Percentiles rank a stretch among this genome's conserved stretches.
Evolutionary conservation across 2,797 vertebrate genomes (phyloP).

Genomic region (Megalops cyprinoides): DNA sequence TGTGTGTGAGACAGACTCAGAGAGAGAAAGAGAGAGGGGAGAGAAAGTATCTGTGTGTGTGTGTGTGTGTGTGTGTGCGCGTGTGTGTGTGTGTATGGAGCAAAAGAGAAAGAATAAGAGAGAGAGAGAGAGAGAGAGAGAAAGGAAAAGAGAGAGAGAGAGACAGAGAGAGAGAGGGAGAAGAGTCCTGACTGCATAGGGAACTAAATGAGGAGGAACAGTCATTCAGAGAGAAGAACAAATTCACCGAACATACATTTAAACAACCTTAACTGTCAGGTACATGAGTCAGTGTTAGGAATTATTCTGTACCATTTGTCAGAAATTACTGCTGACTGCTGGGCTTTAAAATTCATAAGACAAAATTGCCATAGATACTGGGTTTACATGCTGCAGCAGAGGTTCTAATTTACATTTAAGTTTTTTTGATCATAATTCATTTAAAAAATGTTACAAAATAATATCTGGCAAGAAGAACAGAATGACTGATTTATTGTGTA

Average conservation of each 20-base stretch:
- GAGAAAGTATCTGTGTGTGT: neutral
- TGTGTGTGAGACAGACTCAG: neutral
- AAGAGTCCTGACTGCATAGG: neutral
- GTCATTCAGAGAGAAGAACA: neutral
- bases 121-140: no score
- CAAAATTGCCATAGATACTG: no score
- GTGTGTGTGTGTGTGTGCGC: neutral
- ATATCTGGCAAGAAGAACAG: no score
- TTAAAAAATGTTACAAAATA: no score
- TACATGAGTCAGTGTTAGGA: neutral
- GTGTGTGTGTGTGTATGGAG: neutral
- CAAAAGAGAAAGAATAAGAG: neutral
- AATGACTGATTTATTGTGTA: no score
- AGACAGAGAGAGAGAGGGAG: neutral
- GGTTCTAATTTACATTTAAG: no score
- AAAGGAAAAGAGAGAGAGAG: neutral
- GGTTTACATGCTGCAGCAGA: no score
- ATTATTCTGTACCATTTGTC: no score
- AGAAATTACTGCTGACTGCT: neutral
- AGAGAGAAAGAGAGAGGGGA: neutral
- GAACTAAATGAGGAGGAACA: conserved; percentile 3
- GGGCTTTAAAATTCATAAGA: neutral
- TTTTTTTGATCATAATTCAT: no score
- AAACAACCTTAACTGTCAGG: neutral
- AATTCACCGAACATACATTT: neutral